Evolutionary conservation across 2,113 vertebrate genomes (phyloP), one percentile per base, ranked within the genome.

Genomic region (Motacilla alba): DNA sequence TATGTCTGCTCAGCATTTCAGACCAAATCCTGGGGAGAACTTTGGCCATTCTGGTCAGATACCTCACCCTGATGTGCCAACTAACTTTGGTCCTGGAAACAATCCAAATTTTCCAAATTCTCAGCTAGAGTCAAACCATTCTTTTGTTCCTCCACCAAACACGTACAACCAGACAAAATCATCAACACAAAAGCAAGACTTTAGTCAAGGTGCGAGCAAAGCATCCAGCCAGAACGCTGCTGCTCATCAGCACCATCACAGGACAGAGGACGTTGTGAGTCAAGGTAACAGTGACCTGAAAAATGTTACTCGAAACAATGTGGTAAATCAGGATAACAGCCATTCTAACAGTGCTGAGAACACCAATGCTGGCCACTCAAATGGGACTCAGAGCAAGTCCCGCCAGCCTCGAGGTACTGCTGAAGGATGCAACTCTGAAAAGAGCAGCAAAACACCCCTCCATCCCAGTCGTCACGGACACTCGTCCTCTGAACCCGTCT

Each of bases 1-100:
- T 66, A 95, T 98, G 70, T 96, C 98, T n/a, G 89, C 95, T 93
- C 98, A 98, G 72, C 97, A 98, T 91, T 98, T 98, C 93, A 97
- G 98, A 88, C 97, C 97, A 49, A 98, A 97, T 79, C 97, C 97
- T 18, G 96, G 95, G 63, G 98, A 98, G 92, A 98, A 97, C 89
- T 97, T 98, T 37, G 95, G 75, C 81, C 98, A 98, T 85, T 95
- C 97, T 66, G 97, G 83, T 93, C 98, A 98, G 63, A 92, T 97
- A 39, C 73, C 97, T 66, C 97, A 97, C 76, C 95, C 98, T 55
- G 98, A 98, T 2, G 33, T 97, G 49, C 96, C 97, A 8, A 24
- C 95, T 59, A 97, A 95, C 87, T 98, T 98, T 93, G 96, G 97
- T 74, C 97, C 96, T 23, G 98, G 97, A 81, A 97, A 78, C 83